These are phyloP conservation scores for Macrosteles quadrilineatus DNA, from an alignment of 1,140 invertebrate genomes.

Conservation along the genomic window DNA sequence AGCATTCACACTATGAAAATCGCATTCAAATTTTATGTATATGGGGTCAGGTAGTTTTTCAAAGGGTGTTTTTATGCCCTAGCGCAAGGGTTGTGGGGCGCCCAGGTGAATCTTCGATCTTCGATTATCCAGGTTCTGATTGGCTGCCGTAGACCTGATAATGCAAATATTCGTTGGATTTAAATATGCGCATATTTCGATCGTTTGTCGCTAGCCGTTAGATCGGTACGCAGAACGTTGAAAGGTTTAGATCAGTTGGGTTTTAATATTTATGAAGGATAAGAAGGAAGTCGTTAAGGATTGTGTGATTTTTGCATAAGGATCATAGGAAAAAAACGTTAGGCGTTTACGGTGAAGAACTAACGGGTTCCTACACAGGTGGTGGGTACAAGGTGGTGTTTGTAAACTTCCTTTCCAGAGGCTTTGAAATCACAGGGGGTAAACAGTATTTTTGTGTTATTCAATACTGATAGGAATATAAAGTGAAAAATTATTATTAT, in stretches of 20 bases:
- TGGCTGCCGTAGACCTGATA: not conserved
- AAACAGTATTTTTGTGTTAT: no score
- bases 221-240: not conserved
- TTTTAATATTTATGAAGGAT: slow-evolving; percentile 19
- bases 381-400: no score
- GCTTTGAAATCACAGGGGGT: no score
- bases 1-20: slow-evolving; percentile 23
- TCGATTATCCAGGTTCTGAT: not conserved
- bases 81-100: not conserved
- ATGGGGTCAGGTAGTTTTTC: slow-evolving; percentile 17
- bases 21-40: slow-evolving; percentile 24
- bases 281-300: slow-evolving; percentile 22
- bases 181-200: slow-evolving; percentile 18
- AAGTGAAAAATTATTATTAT: no score
- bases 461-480: no score
- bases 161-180: not conserved
- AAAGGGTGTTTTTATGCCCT: slow-evolving; percentile 21
- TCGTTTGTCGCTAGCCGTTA: not conserved
- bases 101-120: slow-evolving; percentile 25
- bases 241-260: not conserved
- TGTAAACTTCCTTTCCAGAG: no score
- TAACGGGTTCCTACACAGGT: no score
- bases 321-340: no score
- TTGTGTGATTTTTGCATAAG: no score
- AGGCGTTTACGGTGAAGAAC: no score